phyloP scores from a whole-genome alignment of 2,888 invertebrate genomes.

The Meiosimyza platycephala region DNA sequence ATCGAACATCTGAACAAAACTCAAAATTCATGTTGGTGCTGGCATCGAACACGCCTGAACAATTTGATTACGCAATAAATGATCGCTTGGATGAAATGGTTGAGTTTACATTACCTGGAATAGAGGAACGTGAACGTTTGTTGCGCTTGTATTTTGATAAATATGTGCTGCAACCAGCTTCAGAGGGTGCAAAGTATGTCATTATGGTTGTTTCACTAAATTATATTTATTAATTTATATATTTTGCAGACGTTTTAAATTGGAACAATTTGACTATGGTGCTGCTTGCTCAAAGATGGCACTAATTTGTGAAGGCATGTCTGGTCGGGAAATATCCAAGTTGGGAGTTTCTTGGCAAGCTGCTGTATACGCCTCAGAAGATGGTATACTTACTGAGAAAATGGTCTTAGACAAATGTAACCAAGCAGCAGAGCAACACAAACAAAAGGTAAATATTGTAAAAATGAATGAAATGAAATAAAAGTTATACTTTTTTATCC shows the following conservation, averaged over 20 bases:
- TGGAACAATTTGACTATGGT: slow-evolving; percentile 95
- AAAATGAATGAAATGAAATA: neutral
- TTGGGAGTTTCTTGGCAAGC: slow-evolving; percentile 98
- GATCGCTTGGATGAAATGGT: slow-evolving; percentile 97
- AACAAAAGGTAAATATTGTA: slow-evolving; percentile 78
- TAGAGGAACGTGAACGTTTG: slow-evolving; percentile 93
- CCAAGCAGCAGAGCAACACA: slow-evolving; percentile 87
- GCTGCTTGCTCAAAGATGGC: slow-evolving; percentile 88
- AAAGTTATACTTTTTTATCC: slow-evolving; percentile 39
- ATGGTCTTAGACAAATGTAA: slow-evolving; percentile 92
- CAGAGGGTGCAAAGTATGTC: slow-evolving; percentile 80
- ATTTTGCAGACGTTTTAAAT: slow-evolving; percentile 79
- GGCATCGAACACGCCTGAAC: slow-evolving; percentile 98
- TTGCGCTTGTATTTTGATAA: slow-evolving; percentile 96
- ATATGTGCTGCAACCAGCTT: slow-evolving; percentile 91
- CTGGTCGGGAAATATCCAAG: slow-evolving; percentile 96
- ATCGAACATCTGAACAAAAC: slow-evolving; percentile 97
- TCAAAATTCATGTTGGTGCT: slow-evolving; percentile 97
- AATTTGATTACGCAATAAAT: slow-evolving; percentile 99
- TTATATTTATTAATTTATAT: too few species aligned
- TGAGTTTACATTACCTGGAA: slow-evolving; percentile 90
- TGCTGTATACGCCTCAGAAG: slow-evolving; percentile 94
- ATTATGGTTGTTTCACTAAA: neutral
- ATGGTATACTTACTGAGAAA: slow-evolving; percentile 89
- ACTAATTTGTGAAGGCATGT: slow-evolving; percentile 88